These are phyloP conservation scores for Sphenodon punctatus DNA, from an alignment of 2,797 vertebrate species.

Conservation along the genomic window DNA sequence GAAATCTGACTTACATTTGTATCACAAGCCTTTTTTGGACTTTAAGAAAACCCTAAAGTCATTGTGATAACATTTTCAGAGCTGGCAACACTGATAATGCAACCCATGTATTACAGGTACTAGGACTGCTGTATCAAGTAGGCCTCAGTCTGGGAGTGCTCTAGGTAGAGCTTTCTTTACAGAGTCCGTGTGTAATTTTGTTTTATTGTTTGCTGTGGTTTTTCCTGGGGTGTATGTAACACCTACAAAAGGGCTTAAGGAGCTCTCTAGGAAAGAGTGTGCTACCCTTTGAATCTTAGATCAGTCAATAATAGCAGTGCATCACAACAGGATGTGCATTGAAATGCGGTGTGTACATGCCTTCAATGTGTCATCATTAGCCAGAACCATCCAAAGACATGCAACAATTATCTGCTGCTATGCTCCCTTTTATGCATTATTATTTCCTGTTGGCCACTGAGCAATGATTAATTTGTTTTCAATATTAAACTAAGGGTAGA, in stretches of 20 bases:
- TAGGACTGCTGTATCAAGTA: accelerated
- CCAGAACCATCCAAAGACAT: too few relatives aligned
- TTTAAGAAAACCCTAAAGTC: too few relatives aligned
- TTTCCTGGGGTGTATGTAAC: not conserved
- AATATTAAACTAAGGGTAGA: too few relatives aligned
- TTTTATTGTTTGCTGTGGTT: not conserved
- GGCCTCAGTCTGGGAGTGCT: accelerated
- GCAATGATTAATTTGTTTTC: too few relatives aligned
- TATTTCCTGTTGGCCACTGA: too few relatives aligned
- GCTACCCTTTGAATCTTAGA: not conserved
- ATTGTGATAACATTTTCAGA: too few relatives aligned
- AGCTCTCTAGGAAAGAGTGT: not conserved
- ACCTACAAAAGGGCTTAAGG: not conserved
- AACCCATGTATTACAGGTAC: accelerated
- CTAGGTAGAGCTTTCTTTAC: not conserved
- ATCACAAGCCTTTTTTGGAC: too few relatives aligned
- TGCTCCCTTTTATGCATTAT: not conserved
- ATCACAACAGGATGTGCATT: too few relatives aligned
- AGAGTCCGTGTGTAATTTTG: not conserved
- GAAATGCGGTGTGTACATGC: not conserved
- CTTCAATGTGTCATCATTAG: not conserved
- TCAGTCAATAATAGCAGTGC: not conserved
- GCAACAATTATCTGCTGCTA: not conserved
- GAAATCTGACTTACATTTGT: too few relatives aligned
- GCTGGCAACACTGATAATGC: too few relatives aligned